Percentiles rank a stretch among this genome's conserved stretches.
Evolutionary conservation across 2,888 invertebrate species (phyloP).

Genomic region (Diploptera punctata): DNA sequence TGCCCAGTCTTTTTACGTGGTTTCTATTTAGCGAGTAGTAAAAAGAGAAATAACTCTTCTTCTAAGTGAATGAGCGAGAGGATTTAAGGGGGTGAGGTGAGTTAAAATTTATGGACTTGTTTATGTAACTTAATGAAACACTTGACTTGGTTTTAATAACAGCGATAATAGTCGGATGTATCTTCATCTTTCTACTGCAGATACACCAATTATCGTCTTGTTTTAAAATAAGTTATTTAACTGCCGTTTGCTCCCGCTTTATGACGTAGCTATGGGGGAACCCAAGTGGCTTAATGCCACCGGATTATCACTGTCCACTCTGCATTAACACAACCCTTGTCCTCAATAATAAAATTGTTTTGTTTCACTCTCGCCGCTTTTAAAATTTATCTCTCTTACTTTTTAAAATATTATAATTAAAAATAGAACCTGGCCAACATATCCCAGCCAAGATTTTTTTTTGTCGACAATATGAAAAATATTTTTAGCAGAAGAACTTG

Average conservation of each 20-base stretch:
- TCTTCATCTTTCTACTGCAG: neutral
- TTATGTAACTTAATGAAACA: neutral
- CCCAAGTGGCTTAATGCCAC: neutral
- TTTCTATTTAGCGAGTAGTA: neutral
- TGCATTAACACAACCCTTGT: too few relatives aligned
- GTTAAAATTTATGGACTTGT: slow-evolving; percentile 19
- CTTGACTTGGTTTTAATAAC: neutral
- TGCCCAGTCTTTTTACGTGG: neutral
- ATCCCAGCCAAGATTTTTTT: too few relatives aligned
- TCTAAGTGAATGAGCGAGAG: neutral
- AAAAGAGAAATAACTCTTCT: neutral
- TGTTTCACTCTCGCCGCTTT: too few relatives aligned
- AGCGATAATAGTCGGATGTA: neutral
- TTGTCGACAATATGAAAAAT: too few relatives aligned
- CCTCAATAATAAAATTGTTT: too few relatives aligned
- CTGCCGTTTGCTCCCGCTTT: neutral
- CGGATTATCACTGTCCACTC: slow-evolving; percentile 1
- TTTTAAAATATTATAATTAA: too few relatives aligned
- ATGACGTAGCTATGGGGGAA: neutral
- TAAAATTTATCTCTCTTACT: too few relatives aligned
- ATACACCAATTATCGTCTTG: neutral
- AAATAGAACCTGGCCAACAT: too few relatives aligned
- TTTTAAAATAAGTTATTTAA: slow-evolving; percentile 24
- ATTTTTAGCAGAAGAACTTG: too few relatives aligned
- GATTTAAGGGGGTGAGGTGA: neutral